phyloP scores from a whole-genome alignment of 1,140 invertebrate genomes.

The Ctenoplectra terminalis region DNA sequence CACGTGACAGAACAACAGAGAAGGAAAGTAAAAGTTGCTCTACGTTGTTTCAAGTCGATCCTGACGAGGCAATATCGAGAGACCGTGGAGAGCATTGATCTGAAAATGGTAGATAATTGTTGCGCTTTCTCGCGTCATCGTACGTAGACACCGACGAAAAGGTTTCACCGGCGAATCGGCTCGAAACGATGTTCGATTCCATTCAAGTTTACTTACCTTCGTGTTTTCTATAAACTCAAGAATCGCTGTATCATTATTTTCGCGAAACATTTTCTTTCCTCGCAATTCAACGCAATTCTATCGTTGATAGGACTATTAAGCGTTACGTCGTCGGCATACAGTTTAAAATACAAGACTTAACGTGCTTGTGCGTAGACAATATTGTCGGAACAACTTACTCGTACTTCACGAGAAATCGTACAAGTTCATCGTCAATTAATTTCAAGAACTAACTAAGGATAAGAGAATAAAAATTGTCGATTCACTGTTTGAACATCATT shows the following conservation, averaged over 20 bases:
- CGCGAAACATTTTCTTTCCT: not conserved
- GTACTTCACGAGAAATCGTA: not conserved
- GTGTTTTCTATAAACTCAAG: not conserved
- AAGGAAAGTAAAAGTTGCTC: slow-evolving; percentile 62
- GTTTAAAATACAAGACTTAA: not conserved
- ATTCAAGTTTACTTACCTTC: not conserved
- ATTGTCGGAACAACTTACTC: not conserved
- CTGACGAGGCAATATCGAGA: slow-evolving; percentile 34
- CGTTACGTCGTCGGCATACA: not conserved
- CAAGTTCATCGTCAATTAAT: not conserved
- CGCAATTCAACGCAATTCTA: not conserved
- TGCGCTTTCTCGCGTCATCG: slow-evolving; percentile 58
- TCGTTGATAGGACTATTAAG: not conserved
- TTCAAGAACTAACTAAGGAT: too few species aligned
- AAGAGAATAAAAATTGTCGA: too few species aligned
- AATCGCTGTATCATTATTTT: not conserved
- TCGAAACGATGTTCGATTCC: not conserved
- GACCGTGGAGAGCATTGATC: slow-evolving; percentile 48
- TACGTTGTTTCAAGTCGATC: not conserved
- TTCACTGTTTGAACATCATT: too few species aligned
- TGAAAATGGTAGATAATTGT: slow-evolving; percentile 58
- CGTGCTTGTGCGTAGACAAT: not conserved
- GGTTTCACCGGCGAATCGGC: slow-evolving; percentile 27
- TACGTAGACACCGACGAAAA: not conserved
- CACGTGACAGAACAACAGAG: slow-evolving; percentile 37